Evolutionary conservation across 1,140 invertebrate genomes (phyloP), one percentile per base, ranked within the genome.

Genomic region (Ceratoteleas bidentatus): DNA sequence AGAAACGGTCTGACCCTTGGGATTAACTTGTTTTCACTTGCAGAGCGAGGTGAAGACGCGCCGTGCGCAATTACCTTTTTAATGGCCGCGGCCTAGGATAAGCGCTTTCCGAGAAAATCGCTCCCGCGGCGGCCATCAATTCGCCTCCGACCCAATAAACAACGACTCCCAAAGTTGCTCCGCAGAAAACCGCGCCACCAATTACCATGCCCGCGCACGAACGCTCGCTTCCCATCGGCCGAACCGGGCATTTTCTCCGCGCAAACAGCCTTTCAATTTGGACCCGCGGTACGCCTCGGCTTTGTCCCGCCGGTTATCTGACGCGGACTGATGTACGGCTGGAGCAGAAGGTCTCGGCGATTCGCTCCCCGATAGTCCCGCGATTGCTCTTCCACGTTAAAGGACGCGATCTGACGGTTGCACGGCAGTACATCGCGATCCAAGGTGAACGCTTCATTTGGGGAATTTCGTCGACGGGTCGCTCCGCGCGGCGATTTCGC

Each of bases 391-490:
- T 80, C 61, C 38, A 73, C 66, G 66, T 62, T 75, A 74, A 70
- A 70, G 57, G 68, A 82, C 75, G 70, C 73, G 61, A 70, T 73
- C 62, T 74, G 72, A 56, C 60, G 60, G 45, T 50, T 15, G 43
- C 16, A 34, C 74, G 74, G 47, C 85, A 87, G 84, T 87, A 84
- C 84, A 69, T 87, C 84, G 87, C 88, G 86, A 84, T 73, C 64
- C 34, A 80, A 74, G 68, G 72, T 75, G 87, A 87, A 88, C 88
- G 83, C 88, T 89, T 88, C 85, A 88, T 88, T 87, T 0, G 38
- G 79, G 45, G 11, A 43, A 15, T 33, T 9, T n/a, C n/a, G n/a
- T n/a, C n/a, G n/a, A n/a, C n/a, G n/a, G n/a, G n/a, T n/a, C n/a
- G n/a, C n/a, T n/a, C n/a, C n/a, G n/a, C n/a, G n/a, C n/a, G n/a